Conservation (phyloP, 1,140 invertebrate genomes). For the Brachionus rotundiformis region DNA sequence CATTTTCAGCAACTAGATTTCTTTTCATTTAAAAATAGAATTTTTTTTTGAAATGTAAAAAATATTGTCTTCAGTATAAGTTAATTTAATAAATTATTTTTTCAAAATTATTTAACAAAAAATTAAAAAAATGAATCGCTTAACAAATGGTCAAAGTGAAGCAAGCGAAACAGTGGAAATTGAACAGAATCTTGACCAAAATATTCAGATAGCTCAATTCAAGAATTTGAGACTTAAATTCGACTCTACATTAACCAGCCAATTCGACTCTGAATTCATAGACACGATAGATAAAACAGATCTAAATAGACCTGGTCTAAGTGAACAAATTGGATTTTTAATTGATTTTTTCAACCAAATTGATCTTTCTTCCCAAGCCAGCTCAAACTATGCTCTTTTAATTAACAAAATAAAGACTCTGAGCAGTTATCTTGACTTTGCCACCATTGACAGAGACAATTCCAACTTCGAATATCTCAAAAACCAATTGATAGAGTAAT, state of each 20-base stretch:
- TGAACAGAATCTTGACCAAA: constrained; percentile 1
- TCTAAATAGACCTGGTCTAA: neutral
- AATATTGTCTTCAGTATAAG: neutral
- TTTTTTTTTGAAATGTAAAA: neutral
- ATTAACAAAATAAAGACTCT: constrained; percentile 15
- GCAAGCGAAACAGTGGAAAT: neutral
- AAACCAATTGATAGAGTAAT: constrained; percentile 30
- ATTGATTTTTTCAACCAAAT: constrained; percentile 44
- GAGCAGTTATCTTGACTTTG: neutral
- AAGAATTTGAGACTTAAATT: constrained; percentile 10
- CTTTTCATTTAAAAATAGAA: neutral
- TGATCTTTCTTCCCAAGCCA: neutral
- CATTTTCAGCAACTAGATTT: neutral
- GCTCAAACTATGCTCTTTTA: constrained; percentile 12
- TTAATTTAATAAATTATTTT: neutral
- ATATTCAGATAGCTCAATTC: constrained; percentile 39
- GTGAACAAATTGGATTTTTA: neutral
- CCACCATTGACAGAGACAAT: neutral
- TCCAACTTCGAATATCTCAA: constrained; percentile 20
- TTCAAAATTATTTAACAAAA: neutral
- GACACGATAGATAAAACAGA: neutral
- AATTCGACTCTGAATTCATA: constrained; percentile 1
- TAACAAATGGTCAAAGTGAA: constrained; percentile 5
- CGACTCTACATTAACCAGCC: neutral
- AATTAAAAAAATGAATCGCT: constrained; percentile 16